A percentile compares a stretch with the other conserved stretches of the same genome.
Evolutionary conservation across 2,888 invertebrate species (phyloP).

Genomic region (Sinohyriopsis cumingii): DNA sequence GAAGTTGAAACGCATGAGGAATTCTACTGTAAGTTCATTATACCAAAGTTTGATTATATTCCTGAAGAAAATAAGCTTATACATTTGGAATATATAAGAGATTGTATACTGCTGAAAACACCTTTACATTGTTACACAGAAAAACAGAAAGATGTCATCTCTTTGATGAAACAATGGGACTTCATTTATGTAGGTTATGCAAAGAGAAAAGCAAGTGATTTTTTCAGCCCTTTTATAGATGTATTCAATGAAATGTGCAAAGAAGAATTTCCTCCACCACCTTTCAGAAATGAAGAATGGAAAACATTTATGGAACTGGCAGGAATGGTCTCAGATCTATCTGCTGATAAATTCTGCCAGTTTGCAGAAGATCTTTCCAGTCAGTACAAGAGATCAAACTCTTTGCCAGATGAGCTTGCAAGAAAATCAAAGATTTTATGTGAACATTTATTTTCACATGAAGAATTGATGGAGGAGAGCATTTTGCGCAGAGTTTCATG

Average conservation of each 20-base stretch:
- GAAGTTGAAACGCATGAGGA: constrained; percentile 1
- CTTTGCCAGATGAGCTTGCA: constrained; percentile 3
- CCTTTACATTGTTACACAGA: too few relatives aligned
- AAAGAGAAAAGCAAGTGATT: too few relatives aligned
- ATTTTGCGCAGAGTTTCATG: constrained; percentile 1
- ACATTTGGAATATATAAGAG: constrained; percentile 19
- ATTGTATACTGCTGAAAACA: too few relatives aligned
- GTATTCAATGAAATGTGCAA: too few relatives aligned
- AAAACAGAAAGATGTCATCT: too few relatives aligned
- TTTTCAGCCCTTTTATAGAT: too few relatives aligned
- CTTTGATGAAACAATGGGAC: too few relatives aligned
- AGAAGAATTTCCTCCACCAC: constrained; percentile 12
- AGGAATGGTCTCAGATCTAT: constrained; percentile 12
- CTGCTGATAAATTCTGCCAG: constrained; percentile 2
- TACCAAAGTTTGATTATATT: constrained; percentile 16
- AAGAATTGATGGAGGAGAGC: background rate
- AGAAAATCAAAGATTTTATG: constrained; percentile 10
- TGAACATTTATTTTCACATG: background rate
- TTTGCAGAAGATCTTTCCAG: constrained; percentile 7
- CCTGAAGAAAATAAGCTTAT: background rate
- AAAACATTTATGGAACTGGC: constrained; percentile 7
- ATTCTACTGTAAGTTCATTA: constrained; percentile 24
- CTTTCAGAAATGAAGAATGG: constrained; percentile 6
- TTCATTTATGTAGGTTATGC: too few relatives aligned
- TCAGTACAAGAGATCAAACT: background rate